A percentile compares a stretch with the other conserved stretches of the same genome.
These are phyloP conservation scores for Poecile atricapillus DNA, from an alignment of 2,113 vertebrate species.

Conservation along the genomic window DNA sequence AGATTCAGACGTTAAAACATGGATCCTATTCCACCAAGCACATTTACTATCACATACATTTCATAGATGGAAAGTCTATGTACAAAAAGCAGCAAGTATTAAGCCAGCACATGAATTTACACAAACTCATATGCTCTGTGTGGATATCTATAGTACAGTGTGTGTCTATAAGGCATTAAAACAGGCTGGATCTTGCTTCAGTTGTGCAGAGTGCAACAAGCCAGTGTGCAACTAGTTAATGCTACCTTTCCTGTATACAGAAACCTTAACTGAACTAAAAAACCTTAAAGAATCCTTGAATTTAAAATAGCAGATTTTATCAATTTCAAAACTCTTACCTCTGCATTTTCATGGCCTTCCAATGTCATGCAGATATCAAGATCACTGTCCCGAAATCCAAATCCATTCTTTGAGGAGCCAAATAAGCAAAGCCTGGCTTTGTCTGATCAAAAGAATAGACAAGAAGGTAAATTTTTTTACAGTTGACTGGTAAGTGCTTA, in stretches of 20 bases:
- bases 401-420: slow-evolving; percentile 98
- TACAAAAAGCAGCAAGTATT: not conserved
- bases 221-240: not conserved
- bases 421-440: slow-evolving; percentile 95
- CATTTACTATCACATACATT: not conserved
- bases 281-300: not conserved
- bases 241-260: not conserved
- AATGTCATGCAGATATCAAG: slow-evolving; percentile 99
- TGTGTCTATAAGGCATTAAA: not conserved
- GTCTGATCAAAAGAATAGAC: slow-evolving; percentile 71
- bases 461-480: not conserved
- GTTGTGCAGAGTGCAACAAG: not conserved
- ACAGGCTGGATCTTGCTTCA: not conserved
- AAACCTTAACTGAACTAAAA: not conserved
- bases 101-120: not conserved
- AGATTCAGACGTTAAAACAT: not conserved
- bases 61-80: not conserved
- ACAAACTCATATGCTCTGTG: rapidly evolving
- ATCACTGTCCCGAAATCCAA: slow-evolving; percentile 98
- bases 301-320: not conserved
- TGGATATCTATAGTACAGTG: not conserved
- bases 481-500: not conserved
- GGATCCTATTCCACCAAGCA: not conserved
- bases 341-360: slow-evolving; percentile 94
- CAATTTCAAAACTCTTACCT: slow-evolving; percentile 75